Percentiles rank a stretch among this genome's conserved stretches.
These are phyloP conservation scores for Enoplosus armatus DNA, from an alignment of 2,797 vertebrate genomes.

Conservation along the genomic window DNA sequence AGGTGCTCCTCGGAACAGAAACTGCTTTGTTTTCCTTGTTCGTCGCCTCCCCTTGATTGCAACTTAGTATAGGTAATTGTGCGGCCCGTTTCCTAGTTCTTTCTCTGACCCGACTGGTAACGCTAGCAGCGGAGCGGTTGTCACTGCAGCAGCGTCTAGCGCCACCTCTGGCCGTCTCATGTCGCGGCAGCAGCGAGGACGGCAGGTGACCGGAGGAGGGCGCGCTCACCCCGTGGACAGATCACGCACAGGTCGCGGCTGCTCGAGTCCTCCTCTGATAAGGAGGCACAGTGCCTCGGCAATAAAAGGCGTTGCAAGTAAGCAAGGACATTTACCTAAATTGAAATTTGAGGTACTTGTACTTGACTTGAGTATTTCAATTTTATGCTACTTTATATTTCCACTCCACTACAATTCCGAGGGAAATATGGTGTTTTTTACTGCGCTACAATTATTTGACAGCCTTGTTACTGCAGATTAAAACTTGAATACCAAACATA, in stretches of 20 bases:
- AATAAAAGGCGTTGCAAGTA: too few relatives aligned
- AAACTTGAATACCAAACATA: too few relatives aligned
- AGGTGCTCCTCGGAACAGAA: slow-evolving; percentile 47
- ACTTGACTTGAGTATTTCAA: too few relatives aligned
- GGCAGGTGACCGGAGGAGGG: slow-evolving; percentile 32
- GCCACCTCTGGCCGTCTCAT: slow-evolving; percentile 55
- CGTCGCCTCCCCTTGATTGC: slow-evolving; percentile 68
- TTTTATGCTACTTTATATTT: too few relatives aligned
- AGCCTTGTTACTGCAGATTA: too few relatives aligned
- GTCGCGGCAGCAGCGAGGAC: slow-evolving; percentile 39
- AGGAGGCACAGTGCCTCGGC: too few relatives aligned
- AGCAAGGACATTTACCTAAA: background rate
- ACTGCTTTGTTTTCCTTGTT: slow-evolving; percentile 65
- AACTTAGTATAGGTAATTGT: slow-evolving; percentile 42
- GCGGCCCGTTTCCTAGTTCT: slow-evolving; percentile 67
- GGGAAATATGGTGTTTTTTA: too few relatives aligned
- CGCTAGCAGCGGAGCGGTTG: slow-evolving; percentile 41
- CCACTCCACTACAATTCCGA: too few relatives aligned
- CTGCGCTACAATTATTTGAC: too few relatives aligned
- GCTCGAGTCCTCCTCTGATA: too few relatives aligned
- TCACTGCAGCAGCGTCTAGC: slow-evolving; percentile 47
- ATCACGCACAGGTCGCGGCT: too few relatives aligned
- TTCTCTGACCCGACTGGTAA: slow-evolving; percentile 56
- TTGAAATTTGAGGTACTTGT: too few relatives aligned
- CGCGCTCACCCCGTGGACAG: slow-evolving; percentile 25